Percentiles rank a stretch among this genome's conserved stretches.
Evolutionary conservation across 1,140 invertebrate genomes (phyloP).

Genomic region (Pygmarrhopalites habei): DNA sequence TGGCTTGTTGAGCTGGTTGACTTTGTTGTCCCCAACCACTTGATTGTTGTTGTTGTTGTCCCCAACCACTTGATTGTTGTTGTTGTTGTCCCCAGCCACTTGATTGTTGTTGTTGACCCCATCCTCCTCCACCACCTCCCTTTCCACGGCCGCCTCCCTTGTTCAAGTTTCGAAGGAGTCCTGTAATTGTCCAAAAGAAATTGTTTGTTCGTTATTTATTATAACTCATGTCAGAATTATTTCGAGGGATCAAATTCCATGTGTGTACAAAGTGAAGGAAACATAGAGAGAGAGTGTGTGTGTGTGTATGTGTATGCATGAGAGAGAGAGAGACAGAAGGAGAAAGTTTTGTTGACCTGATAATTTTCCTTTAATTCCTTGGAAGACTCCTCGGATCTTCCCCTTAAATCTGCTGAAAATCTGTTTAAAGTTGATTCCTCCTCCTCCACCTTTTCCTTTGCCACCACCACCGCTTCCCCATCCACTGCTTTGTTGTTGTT

Average conservation of each 20-base stretch:
- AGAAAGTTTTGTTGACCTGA: no score
- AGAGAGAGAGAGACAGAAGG: no score
- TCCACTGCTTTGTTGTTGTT: conserved; percentile 19
- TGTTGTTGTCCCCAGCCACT: conserved; percentile 2
- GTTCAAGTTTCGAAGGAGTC: conserved; percentile 7
- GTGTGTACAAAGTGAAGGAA: no score
- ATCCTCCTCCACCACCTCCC: conserved; percentile 2
- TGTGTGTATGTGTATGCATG: no score
- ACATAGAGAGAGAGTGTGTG: no score
- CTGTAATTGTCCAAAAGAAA: no score
- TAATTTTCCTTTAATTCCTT: conserved; percentile 10
- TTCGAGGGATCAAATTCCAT: no score
- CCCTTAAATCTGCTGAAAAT: conserved; percentile 7
- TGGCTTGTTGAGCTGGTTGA: neutral
- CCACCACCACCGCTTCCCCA: conserved; percentile 36
- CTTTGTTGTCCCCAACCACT: neutral
- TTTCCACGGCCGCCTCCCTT: conserved; percentile 6
- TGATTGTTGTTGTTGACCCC: neutral
- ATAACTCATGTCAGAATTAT: no score
- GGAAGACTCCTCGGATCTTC: neutral
- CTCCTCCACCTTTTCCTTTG: conserved; percentile 2
- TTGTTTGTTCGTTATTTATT: no score
- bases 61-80: neutral
- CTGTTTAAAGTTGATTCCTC: conserved; percentile 9
- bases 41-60: neutral